Percentiles rank a stretch among this genome's conserved stretches.
These are phyloP conservation scores for Xylota sylvarum DNA, from an alignment of 2,888 invertebrate genomes.

Conservation along the genomic window DNA sequence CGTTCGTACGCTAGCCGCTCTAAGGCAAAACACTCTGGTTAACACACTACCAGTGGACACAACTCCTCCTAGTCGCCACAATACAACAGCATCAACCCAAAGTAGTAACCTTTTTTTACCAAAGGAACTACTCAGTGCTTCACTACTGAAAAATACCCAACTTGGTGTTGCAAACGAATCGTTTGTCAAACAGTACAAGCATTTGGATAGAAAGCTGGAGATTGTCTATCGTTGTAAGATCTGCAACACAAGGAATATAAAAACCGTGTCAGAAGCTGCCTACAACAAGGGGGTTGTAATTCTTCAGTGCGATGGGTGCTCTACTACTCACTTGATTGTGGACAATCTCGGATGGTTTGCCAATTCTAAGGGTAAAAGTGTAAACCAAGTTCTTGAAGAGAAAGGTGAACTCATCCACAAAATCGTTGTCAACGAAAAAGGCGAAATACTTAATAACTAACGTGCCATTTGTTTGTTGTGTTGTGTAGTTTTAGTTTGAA, in stretches of 20 bases:
- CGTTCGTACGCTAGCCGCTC: constrained; percentile 63
- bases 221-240: constrained; percentile 83
- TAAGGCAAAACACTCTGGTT: constrained; percentile 61
- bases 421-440: constrained; percentile 82
- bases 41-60: constrained; percentile 45
- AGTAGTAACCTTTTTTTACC: constrained; percentile 33
- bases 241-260: constrained; percentile 82
- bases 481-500: constrained; percentile 42
- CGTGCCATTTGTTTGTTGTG: constrained; percentile 33
- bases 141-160: constrained; percentile 30
- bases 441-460: constrained; percentile 80
- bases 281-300: constrained; percentile 82
- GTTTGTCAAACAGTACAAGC: constrained; percentile 79
- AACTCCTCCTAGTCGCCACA: constrained; percentile 33
- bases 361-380: constrained; percentile 80
- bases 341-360: constrained; percentile 83
- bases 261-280: constrained; percentile 82
- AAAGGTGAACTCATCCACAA: constrained; percentile 79
- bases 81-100: constrained; percentile 18
- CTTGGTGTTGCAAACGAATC: constrained; percentile 57
- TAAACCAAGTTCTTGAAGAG: constrained; percentile 82
- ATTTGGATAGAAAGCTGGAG: constrained; percentile 82
- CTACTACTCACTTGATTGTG: constrained; percentile 82
- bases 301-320: constrained; percentile 83
- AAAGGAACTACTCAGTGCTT: constrained; percentile 39